Evolutionary conservation across 2,113 vertebrate genomes (phyloP).

Genomic region (Ciconia stormi): DNA sequence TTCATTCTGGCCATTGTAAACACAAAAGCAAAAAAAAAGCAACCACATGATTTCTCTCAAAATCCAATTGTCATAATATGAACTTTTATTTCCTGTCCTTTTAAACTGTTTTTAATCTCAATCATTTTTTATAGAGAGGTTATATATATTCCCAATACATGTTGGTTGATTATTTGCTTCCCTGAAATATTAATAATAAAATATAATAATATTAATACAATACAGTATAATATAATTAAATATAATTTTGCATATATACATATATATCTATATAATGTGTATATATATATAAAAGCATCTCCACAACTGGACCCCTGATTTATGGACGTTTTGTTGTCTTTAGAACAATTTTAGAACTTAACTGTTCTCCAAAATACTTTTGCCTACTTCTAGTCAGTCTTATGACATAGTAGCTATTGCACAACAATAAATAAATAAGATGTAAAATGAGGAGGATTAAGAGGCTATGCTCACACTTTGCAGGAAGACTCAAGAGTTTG

Average conservation of each 20-base stretch:
- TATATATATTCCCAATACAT: not conserved
- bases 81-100: not conserved
- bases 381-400: not conserved
- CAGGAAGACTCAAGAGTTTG: not conserved
- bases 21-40: not conserved
- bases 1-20: not conserved
- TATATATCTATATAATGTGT: not conserved
- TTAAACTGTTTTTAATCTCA: not conserved
- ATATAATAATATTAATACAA: not conserved
- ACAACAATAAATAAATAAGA: not conserved
- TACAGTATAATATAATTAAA: not conserved
- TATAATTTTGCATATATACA: not conserved
- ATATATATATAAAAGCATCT: not conserved
- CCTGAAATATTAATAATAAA: not conserved
- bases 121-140: not conserved
- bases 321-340: not conserved
- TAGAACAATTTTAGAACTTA: not conserved
- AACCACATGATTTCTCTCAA: not conserved
- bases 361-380: not conserved
- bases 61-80: not conserved
- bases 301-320: not conserved
- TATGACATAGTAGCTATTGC: not conserved
- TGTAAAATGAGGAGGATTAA: not conserved
- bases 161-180: not conserved
- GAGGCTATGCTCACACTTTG: not conserved